Base-by-base conservation (phyloP, 2,888 invertebrate species). In the Drosophila stalkeri region DNA sequence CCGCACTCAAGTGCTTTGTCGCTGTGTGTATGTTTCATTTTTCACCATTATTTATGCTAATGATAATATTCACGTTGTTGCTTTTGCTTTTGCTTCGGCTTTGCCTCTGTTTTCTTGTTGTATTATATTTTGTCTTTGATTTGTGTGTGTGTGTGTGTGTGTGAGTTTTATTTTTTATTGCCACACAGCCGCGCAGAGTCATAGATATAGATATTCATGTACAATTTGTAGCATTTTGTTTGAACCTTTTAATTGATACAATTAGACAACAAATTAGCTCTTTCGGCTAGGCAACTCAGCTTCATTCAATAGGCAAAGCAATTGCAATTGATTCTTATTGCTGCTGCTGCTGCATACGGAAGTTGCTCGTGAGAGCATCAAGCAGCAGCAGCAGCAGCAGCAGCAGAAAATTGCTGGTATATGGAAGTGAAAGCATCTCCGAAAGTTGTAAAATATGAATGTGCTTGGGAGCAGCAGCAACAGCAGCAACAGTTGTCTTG, bases 401-500 rank as follows among this genome's bases (percentile, higher is more conserved):
- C 49, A 67, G 37, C 49, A 66, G 18, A 69, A 81, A 82, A 71
- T 75, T 77, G 80, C 75, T 80, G 80, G 70, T 72, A 74, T 84
- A 77, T 84, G 77, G 82, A 83, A 83, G 82, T 83, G 82, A 83
- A 83, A 83, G 84, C 84, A 84, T 83, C 84, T 86, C 84, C 77
- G 86, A 84, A 84, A 84, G 84, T 84, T 81, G 75, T 81, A 76
- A 86, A 84, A 80, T 75, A 83, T 75, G 74, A 81, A 81, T 80
- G 70, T 75, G 79, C 64, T 64, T 56, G 57, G 52, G 62, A 67
- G 33, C 72, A 72, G 43, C 72, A 63, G n/a, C 69, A 67, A 12
- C 78, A 75, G 7, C 63, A 64, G 16, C 55, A 60, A 39, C 54
- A 37, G 43, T 33, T 66, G 33, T 16, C n/a, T 18, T 11, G 27